A percentile compares a stretch with the other conserved stretches of the same genome.
phyloP scores from a whole-genome alignment of 2,113 vertebrate genomes.

The Illadopsis cleaveri region DNA sequence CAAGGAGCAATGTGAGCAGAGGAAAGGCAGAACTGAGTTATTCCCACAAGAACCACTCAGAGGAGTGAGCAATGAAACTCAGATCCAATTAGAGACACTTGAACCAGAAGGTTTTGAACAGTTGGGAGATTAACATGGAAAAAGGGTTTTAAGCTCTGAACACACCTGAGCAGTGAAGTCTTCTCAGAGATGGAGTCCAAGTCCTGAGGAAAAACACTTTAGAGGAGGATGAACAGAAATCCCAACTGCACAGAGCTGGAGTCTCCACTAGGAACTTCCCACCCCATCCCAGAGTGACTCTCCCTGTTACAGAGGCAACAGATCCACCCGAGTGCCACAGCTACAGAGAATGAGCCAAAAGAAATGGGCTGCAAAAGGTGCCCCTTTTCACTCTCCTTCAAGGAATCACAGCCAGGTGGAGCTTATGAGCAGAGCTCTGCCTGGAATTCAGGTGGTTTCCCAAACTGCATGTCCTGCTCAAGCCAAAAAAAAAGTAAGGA shows the following conservation, averaged over 20 bases:
- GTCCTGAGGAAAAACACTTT: background rate
- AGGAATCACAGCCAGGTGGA: background rate
- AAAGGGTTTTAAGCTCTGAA: background rate
- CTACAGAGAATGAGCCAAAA: background rate
- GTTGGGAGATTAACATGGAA: background rate
- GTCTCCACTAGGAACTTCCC: background rate
- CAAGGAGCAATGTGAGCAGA: background rate
- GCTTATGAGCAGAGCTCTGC: background rate
- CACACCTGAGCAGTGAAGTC: background rate
- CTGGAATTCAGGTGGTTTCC: background rate
- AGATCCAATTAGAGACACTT: background rate
- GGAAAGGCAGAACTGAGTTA: background rate
- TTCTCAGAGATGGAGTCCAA: background rate
- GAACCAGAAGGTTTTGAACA: background rate
- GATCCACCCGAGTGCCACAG: background rate
- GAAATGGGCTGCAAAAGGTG: background rate
- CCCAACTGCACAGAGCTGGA: background rate
- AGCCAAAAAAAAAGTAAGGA: background rate
- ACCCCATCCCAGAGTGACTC: background rate
- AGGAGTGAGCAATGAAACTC: background rate
- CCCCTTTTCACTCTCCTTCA: background rate
- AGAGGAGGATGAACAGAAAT: background rate
- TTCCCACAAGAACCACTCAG: background rate
- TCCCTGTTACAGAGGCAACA: background rate
- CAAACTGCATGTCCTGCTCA: background rate